These are phyloP conservation scores for Deilephila porcellus DNA, from an alignment of 2,888 invertebrate species.

Conservation along the genomic window DNA sequence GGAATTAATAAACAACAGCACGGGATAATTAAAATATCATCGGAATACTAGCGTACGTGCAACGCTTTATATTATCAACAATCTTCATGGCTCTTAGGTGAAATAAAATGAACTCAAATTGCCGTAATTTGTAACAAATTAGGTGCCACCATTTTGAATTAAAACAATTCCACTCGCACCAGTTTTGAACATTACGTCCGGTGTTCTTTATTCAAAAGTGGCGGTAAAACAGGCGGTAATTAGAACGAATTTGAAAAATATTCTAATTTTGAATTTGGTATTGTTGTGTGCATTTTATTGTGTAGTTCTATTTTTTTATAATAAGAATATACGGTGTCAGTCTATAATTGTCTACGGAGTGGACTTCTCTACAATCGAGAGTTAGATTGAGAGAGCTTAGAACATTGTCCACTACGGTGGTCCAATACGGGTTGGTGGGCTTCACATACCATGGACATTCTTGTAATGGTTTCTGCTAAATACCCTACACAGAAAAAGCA, in stretches of 20 bases:
- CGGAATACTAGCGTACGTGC: not conserved
- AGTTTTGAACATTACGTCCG: conserved; percentile 2
- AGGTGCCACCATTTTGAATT: conserved; percentile 7
- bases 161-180: conserved; percentile 24
- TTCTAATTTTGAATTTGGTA: not conserved
- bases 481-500: too few species aligned
- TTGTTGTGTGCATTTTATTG: not conserved
- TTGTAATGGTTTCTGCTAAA: too few species aligned
- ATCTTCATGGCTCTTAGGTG: conserved; percentile 15
- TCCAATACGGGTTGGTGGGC: too few species aligned
- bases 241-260: not conserved
- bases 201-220: not conserved
- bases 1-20: not conserved
- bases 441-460: too few species aligned
- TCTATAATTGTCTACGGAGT: too few species aligned
- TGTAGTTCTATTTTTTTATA: not conserved
- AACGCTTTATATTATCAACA: conserved; percentile 15
- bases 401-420: too few species aligned
- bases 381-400: too few species aligned
- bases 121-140: conserved; percentile 19
- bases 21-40: conserved; percentile 9
- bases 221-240: not conserved
- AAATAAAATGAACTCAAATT: conserved; percentile 2
- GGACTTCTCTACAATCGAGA: too few species aligned
- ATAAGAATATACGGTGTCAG: not conserved